A percentile compares a stretch with the other conserved stretches of the same genome.
Conservation (phyloP, 2,113 vertebrate species). For the Morone saxatilis region DNA sequence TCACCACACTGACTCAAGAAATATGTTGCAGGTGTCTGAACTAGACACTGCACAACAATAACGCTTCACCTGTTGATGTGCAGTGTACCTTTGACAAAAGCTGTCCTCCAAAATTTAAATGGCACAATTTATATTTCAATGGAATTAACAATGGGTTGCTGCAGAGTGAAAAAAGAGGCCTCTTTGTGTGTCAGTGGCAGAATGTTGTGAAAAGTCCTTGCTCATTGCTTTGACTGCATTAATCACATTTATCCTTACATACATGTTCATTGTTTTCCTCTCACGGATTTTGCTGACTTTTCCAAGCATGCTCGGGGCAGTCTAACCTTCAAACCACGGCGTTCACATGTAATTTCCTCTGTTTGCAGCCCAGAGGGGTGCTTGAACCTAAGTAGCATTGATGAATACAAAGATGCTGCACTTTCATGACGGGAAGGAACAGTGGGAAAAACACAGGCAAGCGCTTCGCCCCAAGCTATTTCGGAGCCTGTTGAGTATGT, state of each 20-base stretch:
- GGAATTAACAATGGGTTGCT: not conserved
- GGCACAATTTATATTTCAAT: not conserved
- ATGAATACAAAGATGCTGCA: conserved; percentile 48
- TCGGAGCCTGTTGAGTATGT: conserved; percentile 45
- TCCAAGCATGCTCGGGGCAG: conserved; percentile 2
- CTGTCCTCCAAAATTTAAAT: not conserved
- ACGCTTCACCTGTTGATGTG: not conserved
- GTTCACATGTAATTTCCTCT: conserved; percentile 52
- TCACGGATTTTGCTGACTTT: conserved; percentile 22
- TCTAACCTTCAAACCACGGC: conserved; percentile 47
- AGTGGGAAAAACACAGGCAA: conserved; percentile 25
- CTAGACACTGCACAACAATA: not conserved
- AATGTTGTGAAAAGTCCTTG: not conserved
- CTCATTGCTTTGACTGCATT: conserved; percentile 9
- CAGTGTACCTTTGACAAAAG: conserved; percentile 1
- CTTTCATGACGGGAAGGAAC: conserved; percentile 36
- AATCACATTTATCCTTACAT: not conserved
- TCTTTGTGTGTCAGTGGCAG: not conserved
- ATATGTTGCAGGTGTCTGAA: not conserved
- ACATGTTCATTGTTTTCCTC: conserved; percentile 11
- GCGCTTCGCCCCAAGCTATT: conserved; percentile 45
- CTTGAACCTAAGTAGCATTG: conserved; percentile 42
- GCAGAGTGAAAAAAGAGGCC: not conserved
- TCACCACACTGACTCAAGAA: not conserved
- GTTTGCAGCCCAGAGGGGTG: conserved; percentile 33